phyloP scores from a whole-genome alignment of 2,888 invertebrate species.

The Erebia palarica region DNA sequence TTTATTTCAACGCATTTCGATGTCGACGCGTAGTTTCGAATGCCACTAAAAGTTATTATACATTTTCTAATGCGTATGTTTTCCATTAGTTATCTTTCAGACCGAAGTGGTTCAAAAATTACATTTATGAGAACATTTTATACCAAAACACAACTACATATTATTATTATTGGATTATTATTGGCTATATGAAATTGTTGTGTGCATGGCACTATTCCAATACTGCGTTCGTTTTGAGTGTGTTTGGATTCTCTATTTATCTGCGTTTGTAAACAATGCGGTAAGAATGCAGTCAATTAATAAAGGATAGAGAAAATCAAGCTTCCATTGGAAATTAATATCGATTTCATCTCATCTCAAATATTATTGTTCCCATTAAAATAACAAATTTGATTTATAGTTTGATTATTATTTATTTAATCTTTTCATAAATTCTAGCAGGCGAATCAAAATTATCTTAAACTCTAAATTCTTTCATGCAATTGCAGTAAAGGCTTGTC shows the following conservation, averaged over 20 bases:
- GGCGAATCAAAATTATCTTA: neutral
- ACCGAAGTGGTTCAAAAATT: neutral
- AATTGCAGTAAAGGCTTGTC: neutral
- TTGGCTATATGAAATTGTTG: neutral
- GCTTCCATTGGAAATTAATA: neutral
- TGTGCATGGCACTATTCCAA: slow-evolving; percentile 7
- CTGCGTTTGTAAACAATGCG: neutral
- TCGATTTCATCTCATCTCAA: neutral
- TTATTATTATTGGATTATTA: slow-evolving; percentile 10
- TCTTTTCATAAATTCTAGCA: neutral
- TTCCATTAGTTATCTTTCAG: neutral
- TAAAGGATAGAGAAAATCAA: neutral
- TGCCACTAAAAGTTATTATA: neutral
- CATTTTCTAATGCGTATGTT: neutral
- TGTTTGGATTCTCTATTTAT: slow-evolving; percentile 5
- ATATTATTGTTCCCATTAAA: neutral
- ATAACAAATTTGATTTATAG: neutral
- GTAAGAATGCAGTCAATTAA: neutral
- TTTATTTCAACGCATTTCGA: neutral
- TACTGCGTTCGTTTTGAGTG: neutral
- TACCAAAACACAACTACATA: neutral
- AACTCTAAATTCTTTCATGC: neutral
- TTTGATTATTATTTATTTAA: neutral
- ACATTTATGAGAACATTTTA: neutral
- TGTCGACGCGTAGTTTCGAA: neutral